Evolutionary conservation across 2,113 vertebrate genomes (phyloP), one percentile per base, ranked within the genome.

Genomic region (Saccopteryx bilineata): DNA sequence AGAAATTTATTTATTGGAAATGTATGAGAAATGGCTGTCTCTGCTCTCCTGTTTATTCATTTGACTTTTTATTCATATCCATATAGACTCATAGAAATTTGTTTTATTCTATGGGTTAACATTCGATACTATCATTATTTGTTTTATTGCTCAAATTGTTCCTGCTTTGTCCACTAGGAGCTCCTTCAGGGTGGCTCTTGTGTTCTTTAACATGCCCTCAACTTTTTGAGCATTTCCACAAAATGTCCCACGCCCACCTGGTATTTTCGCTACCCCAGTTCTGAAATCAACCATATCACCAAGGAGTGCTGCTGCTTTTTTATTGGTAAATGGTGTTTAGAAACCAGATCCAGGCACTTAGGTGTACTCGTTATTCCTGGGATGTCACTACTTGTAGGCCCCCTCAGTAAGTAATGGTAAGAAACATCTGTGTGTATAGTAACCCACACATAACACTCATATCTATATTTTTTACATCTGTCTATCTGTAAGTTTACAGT

Each of bases 241-340:
- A 75, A 78, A 94, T 76, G 9, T 78, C 85, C 24, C 31, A 91
- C 28, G 85, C 61, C 23, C 5, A 26, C 66, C 69, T 95, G 91
- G 1, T 83, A 56, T 84, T 95, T 91, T 87, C 24, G 23, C 23
- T 87, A 39, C 9, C n/a, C 54, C 23, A 50, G 15, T 76, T 86
- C 65, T 90, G 50, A 5, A 95, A 75, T 96, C 78, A 87, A 39
- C 58, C 63, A 50, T n/a, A 50, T 90, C 15, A 95, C 74, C 56
- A 72, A 87, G 14, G 81, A 97, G 9, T 24, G 56, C 61, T 95
- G 15, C 9, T 93, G 87, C 48, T 65, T 93, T 50, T 90, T 69
- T 63, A 58, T 61, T 93, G 69, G 63, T 91, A 93, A 96, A 76
- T 92, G 26, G 58, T 90, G 31, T 83, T 96, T 97, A 96, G 80